Evolutionary conservation across 2,113 vertebrate genomes (phyloP).

Genomic region (Geothlypis trichas): DNA sequence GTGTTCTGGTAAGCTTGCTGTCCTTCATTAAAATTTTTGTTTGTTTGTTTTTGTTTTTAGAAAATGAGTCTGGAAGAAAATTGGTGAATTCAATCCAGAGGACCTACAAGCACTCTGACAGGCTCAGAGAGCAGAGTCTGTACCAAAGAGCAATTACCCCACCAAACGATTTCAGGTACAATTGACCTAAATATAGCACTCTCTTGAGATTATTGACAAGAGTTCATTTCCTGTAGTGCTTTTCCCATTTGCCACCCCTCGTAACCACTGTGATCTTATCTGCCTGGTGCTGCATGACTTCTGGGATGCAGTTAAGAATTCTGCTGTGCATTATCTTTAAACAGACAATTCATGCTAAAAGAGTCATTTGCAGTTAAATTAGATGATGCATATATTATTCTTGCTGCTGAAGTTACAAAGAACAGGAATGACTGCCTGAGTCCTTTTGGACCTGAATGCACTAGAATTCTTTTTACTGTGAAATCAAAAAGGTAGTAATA

Average conservation of each 20-base stretch:
- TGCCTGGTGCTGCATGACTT: constrained; percentile 63
- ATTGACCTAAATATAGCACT: constrained; percentile 57
- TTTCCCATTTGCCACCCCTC: constrained; percentile 32
- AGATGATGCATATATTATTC: constrained; percentile 48
- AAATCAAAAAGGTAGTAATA: neutral
- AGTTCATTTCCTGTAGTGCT: constrained; percentile 58
- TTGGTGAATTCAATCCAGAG: constrained; percentile 78
- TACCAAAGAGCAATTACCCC: constrained; percentile 80
- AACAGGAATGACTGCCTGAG: neutral
- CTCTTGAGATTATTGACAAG: constrained; percentile 49
- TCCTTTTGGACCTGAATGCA: neutral
- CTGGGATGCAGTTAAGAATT: constrained; percentile 66
- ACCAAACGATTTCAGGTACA: constrained; percentile 85
- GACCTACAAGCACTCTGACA: constrained; percentile 61
- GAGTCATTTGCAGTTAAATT: constrained; percentile 73
- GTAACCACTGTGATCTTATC: constrained; percentile 65
- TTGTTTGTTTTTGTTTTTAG: constrained; percentile 71
- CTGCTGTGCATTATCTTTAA: constrained; percentile 65
- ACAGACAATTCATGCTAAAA: constrained; percentile 66
- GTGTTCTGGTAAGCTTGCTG: neutral
- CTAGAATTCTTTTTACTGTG: neutral
- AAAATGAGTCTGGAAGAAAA: constrained; percentile 86
- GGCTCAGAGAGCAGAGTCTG: constrained; percentile 75
- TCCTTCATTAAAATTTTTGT: neutral
- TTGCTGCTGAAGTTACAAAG: neutral